Base-by-base conservation (phyloP, 2,113 vertebrate species). In the Gulo gulo region DNA sequence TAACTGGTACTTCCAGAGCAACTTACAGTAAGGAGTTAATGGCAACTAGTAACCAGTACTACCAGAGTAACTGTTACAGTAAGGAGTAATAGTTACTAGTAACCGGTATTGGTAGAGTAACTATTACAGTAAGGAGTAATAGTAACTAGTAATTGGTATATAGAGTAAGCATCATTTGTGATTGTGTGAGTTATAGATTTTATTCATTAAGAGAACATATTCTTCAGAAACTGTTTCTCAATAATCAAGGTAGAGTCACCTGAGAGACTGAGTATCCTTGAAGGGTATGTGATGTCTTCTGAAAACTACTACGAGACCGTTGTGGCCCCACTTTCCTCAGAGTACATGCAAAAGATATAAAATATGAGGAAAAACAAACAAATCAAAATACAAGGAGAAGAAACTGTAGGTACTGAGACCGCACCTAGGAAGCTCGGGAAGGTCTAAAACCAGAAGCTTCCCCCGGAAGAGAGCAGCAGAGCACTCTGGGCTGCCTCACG, bases 401-500 rank as follows among this genome's bases (percentile, higher is more conserved):
- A 23, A 71, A 39, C 12, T 13, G 26, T 12, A 23, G 45, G 31
- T 67, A 26, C n/a, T 6, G 11, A 76, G 45, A 20, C 12, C 24
- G 18, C 31, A 9, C 31, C n/a, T 3, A 10, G 11, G 76, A 52
- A 24, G 52, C 34, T 6, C 6, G 2, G 39, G 23, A 39, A 80
- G 50, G 57, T 16, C 13, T 8, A 3, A 16, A 24, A 31, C 26
- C 6, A 0, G 15, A 80, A 24, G 14, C 10, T 36, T 7, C 4
- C 24, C 15, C 73, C 42, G 36, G 13, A 10, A 1, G 1, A 1
- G 3, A 23, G 8, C 59, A 47, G 18, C 4, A 8, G 1, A 10
- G 26, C 36, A 16, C 23, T 14, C 13, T 7, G 2, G 31, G 29
- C 45, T 6, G 1, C 6, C 3, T 18, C 15, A 13, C 1, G 1